These are phyloP conservation scores for Gymnoscopelus microlampas DNA, from an alignment of 2,797 vertebrate species.

Conservation along the genomic window DNA sequence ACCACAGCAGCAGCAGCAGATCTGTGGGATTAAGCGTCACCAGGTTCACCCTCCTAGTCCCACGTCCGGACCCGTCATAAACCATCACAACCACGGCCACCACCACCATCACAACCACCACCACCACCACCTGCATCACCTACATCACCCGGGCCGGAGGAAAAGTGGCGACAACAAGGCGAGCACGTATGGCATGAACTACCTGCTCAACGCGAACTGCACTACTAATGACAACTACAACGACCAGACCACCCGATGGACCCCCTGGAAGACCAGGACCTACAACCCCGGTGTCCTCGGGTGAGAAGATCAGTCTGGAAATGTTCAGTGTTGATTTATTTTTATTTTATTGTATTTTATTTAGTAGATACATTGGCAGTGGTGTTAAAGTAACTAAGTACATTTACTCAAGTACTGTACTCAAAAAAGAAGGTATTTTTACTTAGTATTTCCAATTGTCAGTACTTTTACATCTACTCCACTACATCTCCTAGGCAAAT, in stretches of 20 bases:
- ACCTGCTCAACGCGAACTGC: constrained; percentile 87
- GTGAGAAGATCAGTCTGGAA: constrained; percentile 79
- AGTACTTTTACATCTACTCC: too few relatives aligned
- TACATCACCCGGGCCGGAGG: constrained; percentile 91
- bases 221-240: constrained; percentile 79
- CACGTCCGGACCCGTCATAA: constrained; percentile 55
- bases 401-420: too few relatives aligned
- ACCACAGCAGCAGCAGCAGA: constrained; percentile 59
- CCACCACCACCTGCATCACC: constrained; percentile 68
- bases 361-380: too few relatives aligned
- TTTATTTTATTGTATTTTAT: not conserved
- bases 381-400: too few relatives aligned
- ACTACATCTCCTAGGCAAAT: too few relatives aligned
- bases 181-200: constrained; percentile 97
- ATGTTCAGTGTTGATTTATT: too few relatives aligned
- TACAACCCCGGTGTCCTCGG: constrained; percentile 93
- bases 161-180: constrained; percentile 95
- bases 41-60: constrained; percentile 61
- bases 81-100: constrained; percentile 72
- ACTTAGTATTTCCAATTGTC: too few relatives aligned
- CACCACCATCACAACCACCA: constrained; percentile 65
- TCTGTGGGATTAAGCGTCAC: constrained; percentile 69
- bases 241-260: constrained; percentile 81
- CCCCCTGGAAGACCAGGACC: constrained; percentile 93
- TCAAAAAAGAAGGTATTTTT: too few relatives aligned